Evolutionary conservation across 2,888 invertebrate genomes (phyloP), one percentile per base, ranked within the genome.

Genomic region (Stegana nigrithorax): DNA sequence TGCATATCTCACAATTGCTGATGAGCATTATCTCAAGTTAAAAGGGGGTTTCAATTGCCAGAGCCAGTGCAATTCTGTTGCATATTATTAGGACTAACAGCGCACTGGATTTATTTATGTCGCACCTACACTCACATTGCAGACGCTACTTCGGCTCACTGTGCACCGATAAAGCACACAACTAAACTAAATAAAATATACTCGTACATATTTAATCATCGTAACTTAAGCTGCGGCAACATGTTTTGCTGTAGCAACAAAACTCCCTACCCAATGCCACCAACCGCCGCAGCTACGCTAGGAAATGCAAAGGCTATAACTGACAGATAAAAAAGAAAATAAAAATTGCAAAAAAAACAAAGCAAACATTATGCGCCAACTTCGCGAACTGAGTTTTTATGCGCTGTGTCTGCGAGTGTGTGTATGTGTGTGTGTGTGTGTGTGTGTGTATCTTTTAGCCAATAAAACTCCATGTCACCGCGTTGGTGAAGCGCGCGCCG

Each of bases 121-220:
- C n/a, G n/a, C n/a, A n/a, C n/a, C n/a, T n/a, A n/a, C n/a, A n/a
- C n/a, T n/a, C n/a, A n/a, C n/a, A n/a, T n/a, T n/a, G n/a, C n/a
- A n/a, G n/a, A n/a, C n/a, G n/a, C n/a, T n/a, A n/a, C n/a, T n/a
- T 59, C 32, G 5, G 6, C 4, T 27, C 39, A 36, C 39, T 27
- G 42, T 39, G 21, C 45, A 71, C 60, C 6, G 39, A 42, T 42
- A 42, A 56, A 68, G 55, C 39, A 55, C 56, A 29, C 29, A 58
- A 61, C 42, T 61, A 61, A 63, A 47, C 72, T 72, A 64, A 64
- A 64, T 67, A 67, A 75, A 69, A 73, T 76, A 78, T 71, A 78
- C 75, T 76, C 75, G 80, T 76, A 80, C 78, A 80, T 74, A 69
- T 76, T 76, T 76, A 76, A 76, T 76, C 75, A 76, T 76, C 74